These are phyloP conservation scores for Tachuris rubrigastra DNA, from an alignment of 2,113 vertebrate species.

Conservation along the genomic window DNA sequence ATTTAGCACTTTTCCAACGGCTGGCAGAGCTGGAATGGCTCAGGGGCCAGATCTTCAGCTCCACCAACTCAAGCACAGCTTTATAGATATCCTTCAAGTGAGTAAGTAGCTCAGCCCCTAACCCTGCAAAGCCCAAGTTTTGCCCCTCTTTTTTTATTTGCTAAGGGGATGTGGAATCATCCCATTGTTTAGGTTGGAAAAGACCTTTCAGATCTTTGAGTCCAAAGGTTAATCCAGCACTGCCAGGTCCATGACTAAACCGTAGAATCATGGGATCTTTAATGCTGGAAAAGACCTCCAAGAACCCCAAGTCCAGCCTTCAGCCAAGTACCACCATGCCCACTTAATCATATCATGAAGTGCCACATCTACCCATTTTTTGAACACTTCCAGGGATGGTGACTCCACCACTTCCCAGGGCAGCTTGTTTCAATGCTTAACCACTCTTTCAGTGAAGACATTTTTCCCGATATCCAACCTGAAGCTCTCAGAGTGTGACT, in stretches of 20 bases:
- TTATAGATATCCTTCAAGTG: not conserved
- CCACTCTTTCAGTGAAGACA: not conserved
- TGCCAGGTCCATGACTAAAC: not conserved
- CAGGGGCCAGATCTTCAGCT: not conserved
- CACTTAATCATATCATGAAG: not conserved
- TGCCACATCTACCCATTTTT: not conserved
- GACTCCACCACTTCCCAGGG: not conserved
- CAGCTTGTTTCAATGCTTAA: not conserved
- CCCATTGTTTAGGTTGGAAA: fast-evolving
- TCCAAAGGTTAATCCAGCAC: not conserved
- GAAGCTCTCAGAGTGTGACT: not conserved
- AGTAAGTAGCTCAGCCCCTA: not conserved
- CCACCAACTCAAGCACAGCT: not conserved
- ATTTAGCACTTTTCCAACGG: not conserved
- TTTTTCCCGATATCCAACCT: not conserved
- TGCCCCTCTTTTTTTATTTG: not conserved
- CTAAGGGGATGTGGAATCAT: not conserved
- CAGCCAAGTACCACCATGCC: fast-evolving
- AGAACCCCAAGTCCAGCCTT: not conserved
- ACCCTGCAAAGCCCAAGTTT: not conserved
- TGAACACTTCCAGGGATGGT: not conserved
- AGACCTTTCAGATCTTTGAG: not conserved
- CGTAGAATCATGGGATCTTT: not conserved
- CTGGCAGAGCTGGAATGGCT: not conserved
- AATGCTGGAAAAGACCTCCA: not conserved